Evolutionary conservation across 2,888 invertebrate genomes (phyloP).

Genomic region (Heliconius charithonia): DNA sequence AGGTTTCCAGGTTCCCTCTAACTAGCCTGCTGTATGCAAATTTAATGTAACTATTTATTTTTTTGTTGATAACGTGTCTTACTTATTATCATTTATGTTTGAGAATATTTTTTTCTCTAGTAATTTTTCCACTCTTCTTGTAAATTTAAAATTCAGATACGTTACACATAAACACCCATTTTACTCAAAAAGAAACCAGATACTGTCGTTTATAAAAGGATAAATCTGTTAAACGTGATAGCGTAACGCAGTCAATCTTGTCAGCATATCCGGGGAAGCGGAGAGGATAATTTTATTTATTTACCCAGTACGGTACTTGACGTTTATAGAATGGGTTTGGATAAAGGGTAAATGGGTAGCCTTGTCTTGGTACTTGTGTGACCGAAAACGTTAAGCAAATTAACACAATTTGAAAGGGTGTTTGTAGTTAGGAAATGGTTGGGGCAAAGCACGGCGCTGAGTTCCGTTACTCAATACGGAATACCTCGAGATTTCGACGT

Average conservation of each 20-base stretch:
- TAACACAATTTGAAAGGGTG: background rate
- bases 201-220: background rate
- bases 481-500: too few species aligned
- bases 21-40: too few species aligned
- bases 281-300: constrained; percentile 1
- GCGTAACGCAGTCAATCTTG: constrained; percentile 12
- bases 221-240: constrained; percentile 7
- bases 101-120: too few species aligned
- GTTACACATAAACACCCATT: too few species aligned
- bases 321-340: constrained; percentile 3
- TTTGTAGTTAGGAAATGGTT: background rate
- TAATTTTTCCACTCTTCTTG: too few species aligned
- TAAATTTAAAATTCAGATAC: too few species aligned
- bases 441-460: too few species aligned
- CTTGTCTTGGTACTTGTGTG: background rate
- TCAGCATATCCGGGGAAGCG: background rate
- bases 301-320: constrained; percentile 1
- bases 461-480: too few species aligned
- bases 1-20: too few species aligned
- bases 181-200: background rate
- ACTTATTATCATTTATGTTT: too few species aligned
- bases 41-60: too few species aligned
- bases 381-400: background rate
- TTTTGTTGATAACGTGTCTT: too few species aligned
- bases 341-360: background rate